Conservation (phyloP, 2,113 vertebrate genomes). For the Coptodon rendalli region DNA sequence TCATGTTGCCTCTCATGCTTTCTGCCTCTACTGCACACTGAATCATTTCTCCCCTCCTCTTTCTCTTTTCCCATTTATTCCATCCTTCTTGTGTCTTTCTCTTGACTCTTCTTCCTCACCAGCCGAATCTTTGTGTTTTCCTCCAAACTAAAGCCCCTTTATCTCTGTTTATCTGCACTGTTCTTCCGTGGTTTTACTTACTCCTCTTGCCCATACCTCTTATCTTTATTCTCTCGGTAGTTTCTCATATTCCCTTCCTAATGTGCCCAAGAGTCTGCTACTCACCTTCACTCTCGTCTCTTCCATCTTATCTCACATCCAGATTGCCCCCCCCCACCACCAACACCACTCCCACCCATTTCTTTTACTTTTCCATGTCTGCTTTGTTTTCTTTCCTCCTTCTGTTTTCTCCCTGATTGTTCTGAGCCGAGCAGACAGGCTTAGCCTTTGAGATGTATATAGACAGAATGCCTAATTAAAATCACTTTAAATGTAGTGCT, state of each 20-base stretch:
- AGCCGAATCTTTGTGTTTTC: not conserved
- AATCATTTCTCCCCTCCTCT: not conserved
- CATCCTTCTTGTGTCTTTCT: not conserved
- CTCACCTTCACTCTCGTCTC: not conserved
- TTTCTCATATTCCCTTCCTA: not conserved
- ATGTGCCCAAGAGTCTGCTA: not conserved
- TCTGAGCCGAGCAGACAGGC: not conserved
- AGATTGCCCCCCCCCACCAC: not conserved
- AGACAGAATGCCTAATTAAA: conserved; percentile 40
- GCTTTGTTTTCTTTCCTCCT: not conserved
- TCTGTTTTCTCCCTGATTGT: not conserved
- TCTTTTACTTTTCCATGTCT: not conserved
- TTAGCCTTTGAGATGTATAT: not conserved
- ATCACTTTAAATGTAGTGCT: not conserved
- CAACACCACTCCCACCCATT: not conserved
- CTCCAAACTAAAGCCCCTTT: not conserved
- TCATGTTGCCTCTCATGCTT: not conserved
- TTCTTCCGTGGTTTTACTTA: not conserved
- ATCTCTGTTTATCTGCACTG: conserved; percentile 19
- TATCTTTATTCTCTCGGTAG: conserved; percentile 1
- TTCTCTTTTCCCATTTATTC: conserved; percentile 5
- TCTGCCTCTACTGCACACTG: not conserved
- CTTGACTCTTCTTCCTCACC: not conserved
- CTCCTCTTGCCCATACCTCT: not conserved
- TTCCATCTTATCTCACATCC: not conserved